phyloP scores from a whole-genome alignment of 2,113 vertebrate genomes.

The Stegostoma tigrinum region DNA sequence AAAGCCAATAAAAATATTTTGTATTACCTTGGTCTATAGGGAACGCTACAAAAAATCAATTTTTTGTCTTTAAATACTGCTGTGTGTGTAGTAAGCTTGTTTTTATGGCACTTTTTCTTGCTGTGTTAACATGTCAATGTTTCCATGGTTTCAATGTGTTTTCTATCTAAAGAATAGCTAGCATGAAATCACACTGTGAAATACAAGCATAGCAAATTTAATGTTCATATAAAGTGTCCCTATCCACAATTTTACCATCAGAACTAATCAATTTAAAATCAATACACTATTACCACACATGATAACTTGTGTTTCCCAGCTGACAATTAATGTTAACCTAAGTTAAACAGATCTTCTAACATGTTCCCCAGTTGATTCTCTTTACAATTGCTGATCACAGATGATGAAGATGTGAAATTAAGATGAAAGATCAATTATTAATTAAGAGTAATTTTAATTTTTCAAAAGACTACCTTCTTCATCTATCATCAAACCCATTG shows the following conservation, averaged over 20 bases:
- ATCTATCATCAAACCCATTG: not conserved
- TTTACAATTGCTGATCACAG: not conserved
- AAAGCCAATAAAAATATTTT: not conserved
- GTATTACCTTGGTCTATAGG: not conserved
- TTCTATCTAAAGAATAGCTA: not conserved
- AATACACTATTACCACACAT: not conserved
- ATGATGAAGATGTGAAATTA: not conserved
- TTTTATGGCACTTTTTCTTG: not conserved
- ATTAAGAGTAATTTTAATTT: not conserved
- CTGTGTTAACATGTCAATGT: not conserved
- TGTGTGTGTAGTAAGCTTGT: not conserved
- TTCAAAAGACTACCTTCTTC: not conserved
- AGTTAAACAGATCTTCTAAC: not conserved
- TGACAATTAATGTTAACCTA: not conserved
- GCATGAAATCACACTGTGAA: not conserved
- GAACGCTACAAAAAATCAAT: not conserved
- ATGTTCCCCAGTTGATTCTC: not conserved
- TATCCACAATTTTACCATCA: not conserved
- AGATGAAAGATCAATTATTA: not conserved
- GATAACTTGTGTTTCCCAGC: not conserved
- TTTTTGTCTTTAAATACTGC: not conserved
- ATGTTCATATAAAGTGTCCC: not conserved
- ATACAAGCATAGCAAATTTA: not conserved
- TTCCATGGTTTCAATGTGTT: not conserved
- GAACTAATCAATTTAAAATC: not conserved